A percentile compares a stretch with the other conserved stretches of the same genome.
These are phyloP conservation scores for Troglohyphantes excavatus DNA, from an alignment of 2,888 invertebrate genomes.

Conservation along the genomic window DNA sequence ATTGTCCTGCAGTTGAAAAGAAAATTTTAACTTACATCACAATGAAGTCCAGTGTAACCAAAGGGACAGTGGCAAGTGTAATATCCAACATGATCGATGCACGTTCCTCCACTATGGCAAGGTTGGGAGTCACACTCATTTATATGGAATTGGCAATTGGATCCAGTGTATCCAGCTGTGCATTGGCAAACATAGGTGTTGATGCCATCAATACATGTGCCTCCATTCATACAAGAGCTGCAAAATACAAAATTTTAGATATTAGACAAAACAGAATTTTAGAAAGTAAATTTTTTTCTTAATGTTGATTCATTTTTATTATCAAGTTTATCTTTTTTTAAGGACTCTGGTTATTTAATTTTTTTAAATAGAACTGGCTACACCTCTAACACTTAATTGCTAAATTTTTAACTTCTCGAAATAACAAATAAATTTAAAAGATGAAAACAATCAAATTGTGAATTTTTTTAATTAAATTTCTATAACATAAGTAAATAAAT, in stretches of 20 bases:
- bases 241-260: constrained; percentile 5
- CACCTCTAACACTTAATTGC: too few species aligned
- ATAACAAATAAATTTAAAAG: too few species aligned
- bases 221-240: constrained; percentile 95
- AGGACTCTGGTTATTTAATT: too few species aligned
- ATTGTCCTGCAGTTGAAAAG: not conserved
- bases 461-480: too few species aligned
- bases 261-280: not conserved
- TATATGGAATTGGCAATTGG: constrained; percentile 95
- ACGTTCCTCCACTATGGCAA: constrained; percentile 95
- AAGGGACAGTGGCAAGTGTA: constrained; percentile 94
- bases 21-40: constrained; percentile 85
- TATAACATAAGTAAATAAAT: too few species aligned
- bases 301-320: not conserved
- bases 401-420: too few species aligned
- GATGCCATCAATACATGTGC: constrained; percentile 95
- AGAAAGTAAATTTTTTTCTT: not conserved
- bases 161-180: constrained; percentile 92
- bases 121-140: constrained; percentile 96
- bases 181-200: constrained; percentile 97
- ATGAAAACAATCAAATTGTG: too few species aligned
- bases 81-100: constrained; percentile 88
- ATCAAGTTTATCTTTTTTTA: too few species aligned
- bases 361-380: too few species aligned
- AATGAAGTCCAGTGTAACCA: constrained; percentile 93